Conservation (phyloP, 1,140 invertebrate genomes). For the Scaptomyza montana region DNA sequence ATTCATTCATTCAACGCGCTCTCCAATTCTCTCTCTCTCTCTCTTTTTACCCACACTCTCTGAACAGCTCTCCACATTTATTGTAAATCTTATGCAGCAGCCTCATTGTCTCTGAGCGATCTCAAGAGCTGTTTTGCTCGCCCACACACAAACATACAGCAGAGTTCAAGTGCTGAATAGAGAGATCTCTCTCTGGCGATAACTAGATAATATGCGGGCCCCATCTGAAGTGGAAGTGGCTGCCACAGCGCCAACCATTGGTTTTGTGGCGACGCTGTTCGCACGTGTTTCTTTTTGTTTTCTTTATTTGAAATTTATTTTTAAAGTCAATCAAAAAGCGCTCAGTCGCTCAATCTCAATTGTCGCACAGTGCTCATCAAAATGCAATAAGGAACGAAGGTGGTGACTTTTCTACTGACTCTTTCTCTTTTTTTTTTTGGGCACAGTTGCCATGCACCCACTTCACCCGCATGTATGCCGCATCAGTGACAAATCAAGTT, state of each 20-base stretch:
- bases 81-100: conserved; percentile 24
- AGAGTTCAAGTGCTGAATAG: conserved; percentile 14
- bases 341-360: conserved; percentile 18
- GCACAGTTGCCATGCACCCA: conserved; percentile 19
- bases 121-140: conserved; percentile 31
- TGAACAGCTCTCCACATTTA: conserved; percentile 12
- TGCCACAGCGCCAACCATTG: conserved; percentile 10
- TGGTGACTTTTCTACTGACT: conserved; percentile 39
- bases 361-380: conserved; percentile 36
- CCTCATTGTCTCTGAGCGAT: conserved; percentile 24
- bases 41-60: background rate
- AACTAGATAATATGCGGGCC: conserved; percentile 11
- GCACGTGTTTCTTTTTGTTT: conserved; percentile 62
- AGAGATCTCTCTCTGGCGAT: conserved; percentile 30
- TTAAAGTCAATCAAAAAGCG: conserved; percentile 75
- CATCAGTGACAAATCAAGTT: conserved; percentile 45
- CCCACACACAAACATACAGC: conserved; percentile 21
- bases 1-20: conserved; percentile 28
- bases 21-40: conserved; percentile 7
- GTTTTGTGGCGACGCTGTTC: conserved; percentile 18
- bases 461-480: background rate
- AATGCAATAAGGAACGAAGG: conserved; percentile 47
- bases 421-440: conserved; percentile 36
- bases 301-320: conserved; percentile 59
- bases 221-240: conserved; percentile 23